Conservation (phyloP, 2,888 invertebrate species). For the Anthophora plumipes region DNA sequence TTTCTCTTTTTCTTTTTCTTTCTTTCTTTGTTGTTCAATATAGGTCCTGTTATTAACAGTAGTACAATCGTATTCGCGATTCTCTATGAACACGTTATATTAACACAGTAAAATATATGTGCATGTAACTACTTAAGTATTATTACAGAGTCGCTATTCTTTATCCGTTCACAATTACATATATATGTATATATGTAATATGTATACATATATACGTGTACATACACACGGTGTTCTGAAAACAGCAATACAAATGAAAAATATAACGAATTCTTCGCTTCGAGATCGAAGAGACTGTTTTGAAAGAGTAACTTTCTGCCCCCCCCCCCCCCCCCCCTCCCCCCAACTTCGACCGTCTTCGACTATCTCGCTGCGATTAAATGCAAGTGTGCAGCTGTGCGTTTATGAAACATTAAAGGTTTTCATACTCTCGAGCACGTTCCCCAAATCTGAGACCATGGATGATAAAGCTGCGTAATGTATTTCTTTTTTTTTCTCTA, state of each 20-base stretch:
- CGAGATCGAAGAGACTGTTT: not conserved
- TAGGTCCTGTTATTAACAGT: slow-evolving; percentile 37
- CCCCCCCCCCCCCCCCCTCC: too few relatives aligned
- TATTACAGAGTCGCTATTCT: slow-evolving; percentile 67
- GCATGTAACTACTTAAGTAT: slow-evolving; percentile 73
- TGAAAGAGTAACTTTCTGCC: not conserved
- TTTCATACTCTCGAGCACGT: not conserved
- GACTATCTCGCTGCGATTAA: slow-evolving; percentile 14
- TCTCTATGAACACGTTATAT: slow-evolving; percentile 79
- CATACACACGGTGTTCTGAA: slow-evolving; percentile 37
- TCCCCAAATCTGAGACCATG: not conserved
- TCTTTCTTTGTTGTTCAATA: not conserved
- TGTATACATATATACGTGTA: slow-evolving; percentile 51
- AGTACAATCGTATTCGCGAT: slow-evolving; percentile 68
- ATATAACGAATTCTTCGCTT: slow-evolving; percentile 31
- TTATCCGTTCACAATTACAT: slow-evolving; percentile 62
- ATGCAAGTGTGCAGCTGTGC: slow-evolving; percentile 31
- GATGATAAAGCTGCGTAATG: slow-evolving; percentile 24
- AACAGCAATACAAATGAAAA: slow-evolving; percentile 37
- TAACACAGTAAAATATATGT: slow-evolving; percentile 80
- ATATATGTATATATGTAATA: slow-evolving; percentile 39
- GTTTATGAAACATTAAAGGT: not conserved
- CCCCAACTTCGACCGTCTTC: too few relatives aligned
- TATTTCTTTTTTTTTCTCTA: not conserved
- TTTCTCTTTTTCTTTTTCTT: not conserved